Evolutionary conservation across 2,113 vertebrate species (phyloP).

Genomic region (Mandrillus leucophaeus): DNA sequence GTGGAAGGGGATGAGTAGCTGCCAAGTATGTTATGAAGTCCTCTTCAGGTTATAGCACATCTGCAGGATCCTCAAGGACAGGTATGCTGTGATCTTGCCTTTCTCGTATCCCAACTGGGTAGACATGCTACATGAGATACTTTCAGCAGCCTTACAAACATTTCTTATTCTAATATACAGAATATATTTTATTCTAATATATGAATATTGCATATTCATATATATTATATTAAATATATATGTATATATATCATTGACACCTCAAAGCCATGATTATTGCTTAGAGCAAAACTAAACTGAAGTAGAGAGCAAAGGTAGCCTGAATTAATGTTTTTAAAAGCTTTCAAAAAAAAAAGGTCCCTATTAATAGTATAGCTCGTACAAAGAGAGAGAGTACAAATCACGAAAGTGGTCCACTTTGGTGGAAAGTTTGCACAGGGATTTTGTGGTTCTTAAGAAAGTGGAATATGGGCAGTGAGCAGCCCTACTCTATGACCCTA

Average conservation of each 20-base stretch:
- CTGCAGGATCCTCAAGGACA: neutral
- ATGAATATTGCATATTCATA: neutral
- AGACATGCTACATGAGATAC: neutral
- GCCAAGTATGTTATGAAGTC: neutral
- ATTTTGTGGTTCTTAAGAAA: constrained; percentile 29
- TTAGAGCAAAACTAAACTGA: constrained; percentile 29
- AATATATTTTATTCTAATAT: constrained; percentile 6
- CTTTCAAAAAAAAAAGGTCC: neutral
- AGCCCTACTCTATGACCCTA: neutral
- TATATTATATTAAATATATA: neutral
- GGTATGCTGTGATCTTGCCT: neutral
- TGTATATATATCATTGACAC: neutral
- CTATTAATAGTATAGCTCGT: neutral
- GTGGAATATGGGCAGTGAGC: neutral
- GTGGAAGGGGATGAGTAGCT: neutral
- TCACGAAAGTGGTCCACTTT: neutral
- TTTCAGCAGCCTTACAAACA: neutral
- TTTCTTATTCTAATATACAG: neutral
- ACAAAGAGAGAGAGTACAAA: neutral
- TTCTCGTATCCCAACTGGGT: neutral
- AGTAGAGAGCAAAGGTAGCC: constrained; percentile 18
- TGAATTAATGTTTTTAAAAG: constrained; percentile 17
- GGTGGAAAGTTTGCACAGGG: neutral
- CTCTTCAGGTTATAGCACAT: neutral
- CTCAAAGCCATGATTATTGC: neutral